phyloP scores from a whole-genome alignment of 2,888 invertebrate genomes.

The Macrophya alboannulata region DNA sequence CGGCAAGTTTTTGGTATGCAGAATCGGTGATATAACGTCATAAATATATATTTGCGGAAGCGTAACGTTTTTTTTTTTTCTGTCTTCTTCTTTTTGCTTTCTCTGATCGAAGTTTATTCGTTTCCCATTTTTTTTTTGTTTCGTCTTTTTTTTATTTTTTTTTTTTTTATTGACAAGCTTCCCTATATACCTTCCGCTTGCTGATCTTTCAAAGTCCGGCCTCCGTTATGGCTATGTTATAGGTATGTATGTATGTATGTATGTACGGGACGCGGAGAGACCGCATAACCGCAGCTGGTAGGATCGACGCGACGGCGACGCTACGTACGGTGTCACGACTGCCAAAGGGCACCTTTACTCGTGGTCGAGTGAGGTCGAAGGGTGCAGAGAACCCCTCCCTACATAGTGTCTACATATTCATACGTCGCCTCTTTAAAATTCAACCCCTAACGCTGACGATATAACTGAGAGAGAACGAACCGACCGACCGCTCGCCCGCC shows the following conservation, averaged over 20 bases:
- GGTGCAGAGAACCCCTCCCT: slow-evolving; percentile 25
- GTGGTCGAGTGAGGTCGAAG: slow-evolving; percentile 30
- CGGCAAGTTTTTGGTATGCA: slow-evolving; percentile 28
- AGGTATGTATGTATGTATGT: neutral
- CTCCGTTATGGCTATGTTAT: neutral
- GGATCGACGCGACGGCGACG: neutral
- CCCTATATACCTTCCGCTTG: neutral
- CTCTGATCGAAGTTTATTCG: neutral
- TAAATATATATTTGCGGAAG: slow-evolving; percentile 17
- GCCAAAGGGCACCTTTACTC: slow-evolving; percentile 39
- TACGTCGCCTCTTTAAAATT: slow-evolving; percentile 53
- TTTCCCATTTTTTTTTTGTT: neutral
- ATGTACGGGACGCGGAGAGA: neutral
- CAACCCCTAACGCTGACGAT: slow-evolving; percentile 28
- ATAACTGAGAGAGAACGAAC: slow-evolving; percentile 40
- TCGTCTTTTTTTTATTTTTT: neutral
- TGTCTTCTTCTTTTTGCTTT: neutral
- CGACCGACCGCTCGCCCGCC: neutral
- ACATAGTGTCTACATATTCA: slow-evolving; percentile 49
- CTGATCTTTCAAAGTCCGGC: neutral
- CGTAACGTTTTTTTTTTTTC: neutral
- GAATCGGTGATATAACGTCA: slow-evolving; percentile 16
- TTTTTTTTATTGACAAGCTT: neutral
- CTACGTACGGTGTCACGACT: slow-evolving; percentile 1
- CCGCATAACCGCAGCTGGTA: slow-evolving; percentile 37